Evolutionary conservation across 2,888 invertebrate genomes (phyloP), one percentile per base, ranked within the genome.

Genomic region (Lasioglossum marginatum): DNA sequence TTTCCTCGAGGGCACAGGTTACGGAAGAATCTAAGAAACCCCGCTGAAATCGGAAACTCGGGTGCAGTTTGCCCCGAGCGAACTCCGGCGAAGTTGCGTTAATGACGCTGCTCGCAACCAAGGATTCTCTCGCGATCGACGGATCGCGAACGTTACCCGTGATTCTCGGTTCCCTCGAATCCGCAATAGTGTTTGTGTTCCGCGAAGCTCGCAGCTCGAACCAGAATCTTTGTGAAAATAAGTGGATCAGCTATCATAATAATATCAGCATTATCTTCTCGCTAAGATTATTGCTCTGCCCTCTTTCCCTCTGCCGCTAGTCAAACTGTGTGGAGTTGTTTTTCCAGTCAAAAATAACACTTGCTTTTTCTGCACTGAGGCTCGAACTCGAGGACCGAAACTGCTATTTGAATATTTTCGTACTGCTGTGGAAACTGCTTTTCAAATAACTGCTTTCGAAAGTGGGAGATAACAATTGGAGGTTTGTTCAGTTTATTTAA

Each of bases 31-130:
- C 37, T 16, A 57, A 60, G 27, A 60, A 75, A 60, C 37, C 19
- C 1, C 27, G 14, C 0, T 27, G 34, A 52, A 37, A 52, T 31
- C 27, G 37, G 48, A 37, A 45, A 14, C n/a, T 16, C 8, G 48
- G 16, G 2, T 45, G 79, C 63, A 48, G n/a, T 73, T 60, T 14
- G 37, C 19, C 34, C 31, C 31, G 31, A n/a, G 60, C 48, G 45
- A 48, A 76, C 63, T 79, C 79, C 34, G 19, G 45, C 76, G 57
- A 83, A 83, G 70, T 83, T 72, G 75, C 79, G 77, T 60, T 52
- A 79, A 66, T 37, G 43, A 82, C 31, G 43, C 45, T 19, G 71
- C 73, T 40, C 40, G 72, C 37, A 45, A 57, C 52, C 37, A 16
- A 73, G 43, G 27, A 70, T 43, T 60, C 52, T 60, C n/a, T 48